Conservation (phyloP, 2,888 invertebrate species). For the Hecatera dysodea region DNA sequence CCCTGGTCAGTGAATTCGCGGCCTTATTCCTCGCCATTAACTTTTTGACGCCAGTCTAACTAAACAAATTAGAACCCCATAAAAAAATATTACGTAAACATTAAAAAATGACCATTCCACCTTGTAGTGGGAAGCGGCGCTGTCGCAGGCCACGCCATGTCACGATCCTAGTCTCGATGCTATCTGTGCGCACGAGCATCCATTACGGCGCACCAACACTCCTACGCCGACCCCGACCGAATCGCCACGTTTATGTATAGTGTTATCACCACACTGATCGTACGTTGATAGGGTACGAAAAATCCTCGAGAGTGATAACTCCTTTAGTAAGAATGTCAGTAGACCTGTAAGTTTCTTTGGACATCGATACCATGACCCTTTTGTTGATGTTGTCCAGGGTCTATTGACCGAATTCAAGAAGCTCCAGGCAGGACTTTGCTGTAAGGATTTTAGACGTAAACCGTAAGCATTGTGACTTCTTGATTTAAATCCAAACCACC, state of each 20-base stretch:
- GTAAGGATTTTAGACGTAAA: not conserved
- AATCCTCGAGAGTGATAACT: not conserved
- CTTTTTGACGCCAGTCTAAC: not conserved
- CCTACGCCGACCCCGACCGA: slow-evolving; percentile 63
- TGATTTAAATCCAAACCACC: not conserved
- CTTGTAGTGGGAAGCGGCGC: slow-evolving; percentile 58
- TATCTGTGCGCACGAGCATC: slow-evolving; percentile 75
- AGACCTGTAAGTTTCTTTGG: too few species aligned
- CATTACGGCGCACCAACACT: slow-evolving; percentile 68
- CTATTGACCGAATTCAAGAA: not conserved
- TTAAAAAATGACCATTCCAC: slow-evolving; percentile 63
- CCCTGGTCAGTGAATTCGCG: not conserved
- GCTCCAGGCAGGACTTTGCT: not conserved
- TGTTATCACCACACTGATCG: slow-evolving; percentile 66
- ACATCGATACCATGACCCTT: not conserved
- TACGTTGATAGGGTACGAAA: slow-evolving; percentile 27
- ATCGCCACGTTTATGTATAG: slow-evolving; percentile 69
- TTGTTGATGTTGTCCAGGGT: not conserved
- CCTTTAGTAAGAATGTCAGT: not conserved
- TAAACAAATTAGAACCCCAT: slow-evolving; percentile 33
- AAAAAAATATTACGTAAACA: slow-evolving; percentile 67
- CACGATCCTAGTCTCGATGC: slow-evolving; percentile 76
- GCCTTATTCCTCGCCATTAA: not conserved
- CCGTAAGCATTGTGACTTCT: too few species aligned
- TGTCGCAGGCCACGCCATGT: slow-evolving; percentile 70